Evolutionary conservation across 2,797 vertebrate genomes (phyloP), one percentile per base, ranked within the genome.

Genomic region (Thripadectes ignobilis): DNA sequence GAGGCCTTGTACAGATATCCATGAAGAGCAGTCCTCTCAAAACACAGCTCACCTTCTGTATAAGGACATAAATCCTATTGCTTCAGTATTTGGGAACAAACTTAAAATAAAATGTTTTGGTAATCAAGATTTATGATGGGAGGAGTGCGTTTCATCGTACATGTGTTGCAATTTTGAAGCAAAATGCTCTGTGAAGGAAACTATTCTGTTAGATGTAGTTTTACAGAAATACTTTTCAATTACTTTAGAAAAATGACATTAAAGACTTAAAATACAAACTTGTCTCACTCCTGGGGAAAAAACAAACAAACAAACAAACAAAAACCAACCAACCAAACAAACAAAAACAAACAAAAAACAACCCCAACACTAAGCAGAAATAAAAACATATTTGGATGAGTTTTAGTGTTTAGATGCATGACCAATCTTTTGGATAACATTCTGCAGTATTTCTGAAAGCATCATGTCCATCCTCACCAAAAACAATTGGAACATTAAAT

Each of bases 401-500:
- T 72, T 54, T 75, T 58, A 59, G 4, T 78, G 22, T 43, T 57
- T 57, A 79, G 14, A n/a, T 52, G 30, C 3, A 77, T 63, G 21
- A 88, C 5, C 14, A 62, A 26, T 22, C 4, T 51, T 81, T 69
- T 43, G 7, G 8, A 29, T 15, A 66, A 26, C 67, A 58, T 67
- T 71, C 16, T 62, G 11, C 17, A 46, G 10, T 26, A 58, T 43
- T 87, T 89, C 58, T 76, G 14, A 45, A 68, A 95, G 82, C 32
- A 32, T 23, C 0, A 0, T 38, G 4, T 43, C 57, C 23, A 55
- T 18, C 7, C 4, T 65, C 9, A 85, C 17, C 1, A 51, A 57
- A 84, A 32, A n/a, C 23, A 43, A 20, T 0, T 24, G 11, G 8
- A 88, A 54, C 2, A 6, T 72, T 71, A 63, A 63, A 81, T 38